These are phyloP conservation scores for Graphium colonna DNA, from an alignment of 2,888 invertebrate species.

Conservation along the genomic window DNA sequence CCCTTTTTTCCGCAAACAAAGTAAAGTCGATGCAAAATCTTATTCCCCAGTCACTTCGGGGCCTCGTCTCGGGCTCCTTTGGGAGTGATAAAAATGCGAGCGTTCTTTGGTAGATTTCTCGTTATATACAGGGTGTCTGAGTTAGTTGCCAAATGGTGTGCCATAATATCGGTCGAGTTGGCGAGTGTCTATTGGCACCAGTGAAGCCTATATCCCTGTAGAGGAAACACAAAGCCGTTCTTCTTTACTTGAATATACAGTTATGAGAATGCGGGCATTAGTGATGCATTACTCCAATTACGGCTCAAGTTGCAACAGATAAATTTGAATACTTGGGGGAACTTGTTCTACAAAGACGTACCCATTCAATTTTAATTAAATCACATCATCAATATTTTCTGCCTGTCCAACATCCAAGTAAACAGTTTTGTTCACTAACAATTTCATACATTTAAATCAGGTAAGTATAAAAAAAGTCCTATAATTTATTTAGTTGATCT, in stretches of 20 bases:
- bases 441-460: too few relatives aligned
- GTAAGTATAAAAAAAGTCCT: too few relatives aligned
- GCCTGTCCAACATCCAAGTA: too few relatives aligned
- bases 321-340: too few relatives aligned
- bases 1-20: slow-evolving; percentile 38
- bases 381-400: too few relatives aligned
- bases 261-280: slow-evolving; percentile 24
- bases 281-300: slow-evolving; percentile 3
- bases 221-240: slow-evolving; percentile 48
- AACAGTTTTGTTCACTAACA: too few relatives aligned
- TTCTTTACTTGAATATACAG: slow-evolving; percentile 18
- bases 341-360: too few relatives aligned
- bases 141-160: slow-evolving; percentile 66
- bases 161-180: slow-evolving; percentile 62
- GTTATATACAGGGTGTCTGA: slow-evolving; percentile 40
- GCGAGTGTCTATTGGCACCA: slow-evolving; percentile 51
- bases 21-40: slow-evolving; percentile 47
- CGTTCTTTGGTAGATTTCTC: slow-evolving; percentile 48
- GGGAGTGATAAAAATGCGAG: slow-evolving; percentile 46
- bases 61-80: slow-evolving; percentile 40
- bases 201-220: slow-evolving; percentile 40
- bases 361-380: too few relatives aligned
- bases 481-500: too few relatives aligned
- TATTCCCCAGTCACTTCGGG: slow-evolving; percentile 50
- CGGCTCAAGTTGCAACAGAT: not conserved